Conservation (phyloP, 2,888 invertebrate genomes). For the Melipona bicolor region DNA sequence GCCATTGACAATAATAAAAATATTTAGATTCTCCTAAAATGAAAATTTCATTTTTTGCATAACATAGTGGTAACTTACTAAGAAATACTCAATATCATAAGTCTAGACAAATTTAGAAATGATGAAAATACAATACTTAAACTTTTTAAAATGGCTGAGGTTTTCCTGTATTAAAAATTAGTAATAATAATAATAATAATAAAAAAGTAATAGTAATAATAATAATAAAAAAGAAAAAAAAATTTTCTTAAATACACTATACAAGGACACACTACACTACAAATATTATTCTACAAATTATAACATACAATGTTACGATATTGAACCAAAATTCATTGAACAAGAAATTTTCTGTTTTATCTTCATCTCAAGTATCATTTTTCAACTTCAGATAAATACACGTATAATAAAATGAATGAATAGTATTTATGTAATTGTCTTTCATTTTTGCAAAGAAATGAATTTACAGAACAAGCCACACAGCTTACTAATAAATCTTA, state of each 20-base stretch:
- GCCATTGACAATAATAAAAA: no score
- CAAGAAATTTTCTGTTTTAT: background rate
- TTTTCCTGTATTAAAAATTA: background rate
- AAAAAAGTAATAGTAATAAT: background rate
- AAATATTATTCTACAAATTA: slow-evolving; percentile 5
- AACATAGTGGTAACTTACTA: slow-evolving; percentile 2
- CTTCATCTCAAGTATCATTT: slow-evolving; percentile 9
- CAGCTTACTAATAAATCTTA: slow-evolving; percentile 8
- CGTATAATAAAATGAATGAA: slow-evolving; percentile 23
- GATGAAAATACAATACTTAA: background rate
- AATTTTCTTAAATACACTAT: slow-evolving; percentile 22
- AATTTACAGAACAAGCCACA: slow-evolving; percentile 37
- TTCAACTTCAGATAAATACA: slow-evolving; percentile 16
- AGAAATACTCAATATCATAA: background rate
- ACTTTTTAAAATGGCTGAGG: background rate
- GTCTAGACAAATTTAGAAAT: background rate
- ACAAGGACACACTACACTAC: slow-evolving; percentile 18
- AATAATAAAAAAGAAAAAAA: background rate
- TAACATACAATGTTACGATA: background rate
- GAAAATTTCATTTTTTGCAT: background rate
- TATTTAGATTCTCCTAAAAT: background rate
- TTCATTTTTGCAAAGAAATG: slow-evolving; percentile 26
- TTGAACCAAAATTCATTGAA: background rate
- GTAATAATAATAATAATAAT: background rate
- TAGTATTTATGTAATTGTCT: slow-evolving; percentile 24